These are phyloP conservation scores for Digitonthophagus gazella DNA, from an alignment of 2,888 invertebrate genomes.

Conservation along the genomic window DNA sequence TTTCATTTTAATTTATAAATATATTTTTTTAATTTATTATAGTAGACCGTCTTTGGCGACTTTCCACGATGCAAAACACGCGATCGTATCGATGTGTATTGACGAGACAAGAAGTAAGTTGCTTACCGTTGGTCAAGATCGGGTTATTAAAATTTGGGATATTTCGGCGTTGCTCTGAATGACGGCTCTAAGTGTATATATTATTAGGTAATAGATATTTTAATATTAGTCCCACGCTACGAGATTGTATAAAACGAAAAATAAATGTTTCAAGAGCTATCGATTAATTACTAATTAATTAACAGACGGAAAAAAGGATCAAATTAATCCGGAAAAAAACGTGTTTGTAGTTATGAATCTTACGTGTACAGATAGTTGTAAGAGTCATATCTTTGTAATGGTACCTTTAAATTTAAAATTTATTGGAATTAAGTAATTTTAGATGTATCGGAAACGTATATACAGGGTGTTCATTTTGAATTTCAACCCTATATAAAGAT, in stretches of 20 bases:
- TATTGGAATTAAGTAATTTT: no score
- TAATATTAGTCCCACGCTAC: conserved; percentile 6
- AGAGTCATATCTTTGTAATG: conserved; percentile 1
- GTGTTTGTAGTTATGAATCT: background rate
- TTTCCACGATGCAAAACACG: conserved; percentile 94
- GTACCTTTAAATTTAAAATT: background rate
- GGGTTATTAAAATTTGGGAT: conserved; percentile 93
- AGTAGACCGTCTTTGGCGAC: conserved; percentile 90
- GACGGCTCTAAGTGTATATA: conserved; percentile 22
- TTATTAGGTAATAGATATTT: conserved; percentile 7
- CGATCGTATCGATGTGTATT: conserved; percentile 81
- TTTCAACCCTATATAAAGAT: no score
- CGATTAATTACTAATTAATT: conserved; percentile 35
- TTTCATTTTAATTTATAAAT: conserved; percentile 18
- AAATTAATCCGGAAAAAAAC: no score
- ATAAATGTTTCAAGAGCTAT: conserved; percentile 42
- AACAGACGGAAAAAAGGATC: background rate
- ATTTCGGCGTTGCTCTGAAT: conserved; percentile 60
- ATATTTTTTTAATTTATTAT: conserved; percentile 41
- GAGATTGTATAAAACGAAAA: conserved; percentile 1
- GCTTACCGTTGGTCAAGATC: conserved; percentile 92
- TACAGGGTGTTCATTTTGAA: no score
- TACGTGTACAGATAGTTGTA: conserved; percentile 14
- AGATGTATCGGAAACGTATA: no score
- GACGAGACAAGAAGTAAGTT: conserved; percentile 86